Base-by-base conservation (phyloP, 1,140 invertebrate genomes). In the Bactericera cockerelli region DNA sequence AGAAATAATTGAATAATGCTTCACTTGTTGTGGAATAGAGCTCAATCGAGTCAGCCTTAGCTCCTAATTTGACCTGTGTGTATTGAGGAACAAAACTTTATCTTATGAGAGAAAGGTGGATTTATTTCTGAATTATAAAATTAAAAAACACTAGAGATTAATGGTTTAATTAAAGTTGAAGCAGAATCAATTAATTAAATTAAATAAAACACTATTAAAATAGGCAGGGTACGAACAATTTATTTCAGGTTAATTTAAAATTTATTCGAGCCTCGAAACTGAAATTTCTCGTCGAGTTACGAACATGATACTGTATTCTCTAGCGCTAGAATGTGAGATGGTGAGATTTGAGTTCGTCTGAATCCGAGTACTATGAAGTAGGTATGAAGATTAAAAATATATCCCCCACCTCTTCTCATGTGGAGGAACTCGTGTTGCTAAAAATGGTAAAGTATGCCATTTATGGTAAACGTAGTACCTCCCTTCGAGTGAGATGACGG, bases 371-470 rank as follows among this genome's bases (percentile, higher is more conserved):
- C 57, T 62, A 54, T 63, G 61, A n/a, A 25, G 13, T 2, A 10
- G 24, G n/a, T n/a, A n/a, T n/a, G n/a, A n/a, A n/a, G n/a, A n/a
- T n/a, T 59, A 56, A 28, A 54, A 58, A 22, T 36, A 55, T 26
- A 36, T 56, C 57, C 61, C n/a, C 55, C 56, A 57, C 60, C 61
- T 59, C 59, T 68, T 63, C 69, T 31, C 69, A 66, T 70, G 68
- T 70, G 69, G 67, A 69, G 66, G 67, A 70, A 66, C 66, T 63
- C 64, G 63, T 65, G 64, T 65, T 67, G 68, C 69, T 67, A 70
- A 70, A 70, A 69, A 68, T 68, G 69, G 69, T 67, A 70, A 68
- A 67, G 63, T 69, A 68, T 63, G 61, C 67, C 69, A 65, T 66
- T 66, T 69, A 70, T 65, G 68, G 69, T 56, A 56, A n/a, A 55